Percentiles rank a stretch among this genome's conserved stretches.
phyloP scores from a whole-genome alignment of 1,140 invertebrate species.

The Holotrichia oblita region DNA sequence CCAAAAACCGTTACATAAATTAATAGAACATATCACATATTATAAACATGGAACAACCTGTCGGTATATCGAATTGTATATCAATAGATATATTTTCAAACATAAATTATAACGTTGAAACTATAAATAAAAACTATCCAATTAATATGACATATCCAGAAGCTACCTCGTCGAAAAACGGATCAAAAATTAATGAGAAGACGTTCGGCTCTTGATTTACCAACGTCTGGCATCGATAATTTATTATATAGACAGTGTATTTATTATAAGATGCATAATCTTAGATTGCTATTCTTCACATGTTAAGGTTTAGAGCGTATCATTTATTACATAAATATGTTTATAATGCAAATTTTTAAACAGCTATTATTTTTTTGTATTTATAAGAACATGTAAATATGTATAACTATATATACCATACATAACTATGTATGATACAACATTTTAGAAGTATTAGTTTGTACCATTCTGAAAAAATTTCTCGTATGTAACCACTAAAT shows the following conservation, averaged over 20 bases:
- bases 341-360: background rate
- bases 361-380: background rate
- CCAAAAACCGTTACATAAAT: no score
- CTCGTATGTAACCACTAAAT: no score
- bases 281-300: background rate
- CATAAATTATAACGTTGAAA: conserved; percentile 14
- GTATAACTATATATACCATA: no score
- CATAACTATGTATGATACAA: no score
- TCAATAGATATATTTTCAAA: background rate
- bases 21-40: no score
- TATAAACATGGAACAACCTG: background rate
- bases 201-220: conserved; percentile 11
- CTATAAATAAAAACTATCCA: conserved; percentile 31
- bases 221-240: conserved; percentile 12
- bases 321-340: conserved; percentile 17
- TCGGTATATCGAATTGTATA: background rate
- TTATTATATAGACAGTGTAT: conserved; percentile 14
- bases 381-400: no score
- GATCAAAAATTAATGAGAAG: conserved; percentile 31
- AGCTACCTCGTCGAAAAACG: conserved; percentile 28
- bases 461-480: no score
- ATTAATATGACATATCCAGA: conserved; percentile 35
- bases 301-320: conserved; percentile 17
- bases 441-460: no score
- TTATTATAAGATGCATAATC: background rate